phyloP scores from a whole-genome alignment of 2,888 invertebrate genomes.

The Epinotia nisella region DNA sequence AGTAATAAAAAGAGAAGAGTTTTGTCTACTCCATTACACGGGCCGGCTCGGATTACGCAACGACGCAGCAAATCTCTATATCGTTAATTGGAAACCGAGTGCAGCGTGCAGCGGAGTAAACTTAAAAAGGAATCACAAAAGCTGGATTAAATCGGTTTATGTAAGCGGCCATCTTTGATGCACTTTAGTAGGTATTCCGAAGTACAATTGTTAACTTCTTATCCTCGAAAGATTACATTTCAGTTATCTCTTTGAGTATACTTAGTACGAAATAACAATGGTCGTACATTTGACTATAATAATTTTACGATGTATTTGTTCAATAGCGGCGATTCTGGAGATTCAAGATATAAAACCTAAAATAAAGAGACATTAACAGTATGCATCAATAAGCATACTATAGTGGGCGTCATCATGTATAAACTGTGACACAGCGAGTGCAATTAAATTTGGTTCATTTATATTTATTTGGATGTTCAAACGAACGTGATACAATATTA shows the following conservation, averaged over 20 bases:
- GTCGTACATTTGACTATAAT: too few relatives aligned
- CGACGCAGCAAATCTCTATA: conserved; percentile 69
- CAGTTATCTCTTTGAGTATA: too few relatives aligned
- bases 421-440: too few relatives aligned
- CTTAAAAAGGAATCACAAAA: conserved; percentile 23
- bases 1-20: conserved; percentile 52
- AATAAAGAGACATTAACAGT: too few relatives aligned
- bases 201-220: not conserved
- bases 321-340: too few relatives aligned
- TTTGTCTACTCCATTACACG: conserved; percentile 62
- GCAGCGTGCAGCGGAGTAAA: conserved; percentile 49
- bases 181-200: not conserved
- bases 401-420: too few relatives aligned
- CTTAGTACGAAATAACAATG: too few relatives aligned
- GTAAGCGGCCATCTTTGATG: conserved; percentile 15
- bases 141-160: conserved; percentile 19
- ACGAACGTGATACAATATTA: too few relatives aligned
- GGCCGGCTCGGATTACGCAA: conserved; percentile 57
- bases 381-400: not conserved
- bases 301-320: too few relatives aligned
- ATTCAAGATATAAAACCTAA: too few relatives aligned
- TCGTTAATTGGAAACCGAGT: conserved; percentile 73
- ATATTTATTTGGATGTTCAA: not conserved
- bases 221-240: not conserved
- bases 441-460: not conserved